Conservation (phyloP, 1,140 invertebrate species). For the Bicyclus anynana region DNA sequence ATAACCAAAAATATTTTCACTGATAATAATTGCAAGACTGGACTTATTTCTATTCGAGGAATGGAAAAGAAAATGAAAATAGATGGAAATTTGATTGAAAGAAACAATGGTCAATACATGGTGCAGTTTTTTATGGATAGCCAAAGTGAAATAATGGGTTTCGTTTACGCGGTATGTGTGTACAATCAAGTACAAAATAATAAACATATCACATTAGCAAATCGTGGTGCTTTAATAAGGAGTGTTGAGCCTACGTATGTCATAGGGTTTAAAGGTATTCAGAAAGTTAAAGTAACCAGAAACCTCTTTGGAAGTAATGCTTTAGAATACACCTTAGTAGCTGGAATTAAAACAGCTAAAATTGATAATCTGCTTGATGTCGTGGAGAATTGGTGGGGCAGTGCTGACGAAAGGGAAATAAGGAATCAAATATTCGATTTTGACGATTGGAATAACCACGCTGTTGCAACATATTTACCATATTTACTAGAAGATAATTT, state of each 20-base stretch:
- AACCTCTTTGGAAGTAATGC: conserved; percentile 95
- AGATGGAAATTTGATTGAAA: conserved; percentile 85
- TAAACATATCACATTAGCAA: conserved; percentile 57
- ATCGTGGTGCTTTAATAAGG: conserved; percentile 68
- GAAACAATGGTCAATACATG: conserved; percentile 91
- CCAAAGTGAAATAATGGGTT: conserved; percentile 94
- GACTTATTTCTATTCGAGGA: conserved; percentile 91
- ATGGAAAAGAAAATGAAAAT: conserved; percentile 98
- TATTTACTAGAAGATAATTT: conserved; percentile 88
- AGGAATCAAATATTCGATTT: conserved; percentile 97
- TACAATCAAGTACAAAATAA: conserved; percentile 90
- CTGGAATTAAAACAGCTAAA: conserved; percentile 92
- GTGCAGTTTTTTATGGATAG: conserved; percentile 93
- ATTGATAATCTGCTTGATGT: conserved; percentile 93
- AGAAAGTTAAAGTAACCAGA: conserved; percentile 93
- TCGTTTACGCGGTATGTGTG: conserved; percentile 87
- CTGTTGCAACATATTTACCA: conserved; percentile 92
- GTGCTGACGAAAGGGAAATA: conserved; percentile 83
- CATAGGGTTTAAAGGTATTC: conserved; percentile 95
- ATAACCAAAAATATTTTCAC: conserved; percentile 91
- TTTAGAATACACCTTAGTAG: conserved; percentile 94
- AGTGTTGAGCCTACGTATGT: conserved; percentile 86
- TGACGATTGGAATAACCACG: conserved; percentile 99
- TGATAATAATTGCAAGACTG: conserved; percentile 89
- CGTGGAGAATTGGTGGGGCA: conserved; percentile 98